phyloP scores from a whole-genome alignment of 2,797 vertebrate genomes.

The Anableps anableps region DNA sequence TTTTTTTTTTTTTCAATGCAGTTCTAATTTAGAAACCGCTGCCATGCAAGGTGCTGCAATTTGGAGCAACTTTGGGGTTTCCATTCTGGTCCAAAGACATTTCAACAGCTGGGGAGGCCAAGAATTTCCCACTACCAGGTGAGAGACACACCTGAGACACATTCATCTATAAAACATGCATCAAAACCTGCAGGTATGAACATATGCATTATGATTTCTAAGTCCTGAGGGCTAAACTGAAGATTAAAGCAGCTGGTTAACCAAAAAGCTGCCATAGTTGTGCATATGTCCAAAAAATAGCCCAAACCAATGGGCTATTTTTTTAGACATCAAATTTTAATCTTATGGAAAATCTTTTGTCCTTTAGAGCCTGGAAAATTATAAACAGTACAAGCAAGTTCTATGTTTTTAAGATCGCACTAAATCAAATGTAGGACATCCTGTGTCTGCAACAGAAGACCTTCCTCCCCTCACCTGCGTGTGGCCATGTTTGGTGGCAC shows the following conservation, averaged over 20 bases:
- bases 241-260: not conserved
- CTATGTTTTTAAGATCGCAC: not conserved
- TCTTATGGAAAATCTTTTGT: too few relatives aligned
- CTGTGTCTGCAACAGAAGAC: not conserved
- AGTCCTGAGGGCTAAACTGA: not conserved
- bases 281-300: not conserved
- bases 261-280: not conserved
- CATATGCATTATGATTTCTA: not conserved
- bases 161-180: not conserved
- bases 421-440: not conserved
- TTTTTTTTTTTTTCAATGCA: not conserved
- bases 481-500: conserved; percentile 92
- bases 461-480: conserved; percentile 86
- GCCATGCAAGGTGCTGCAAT: not conserved
- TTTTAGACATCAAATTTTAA: not conserved
- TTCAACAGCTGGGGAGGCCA: not conserved
- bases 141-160: not conserved
- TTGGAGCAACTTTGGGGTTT: not conserved
- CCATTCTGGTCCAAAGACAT: not conserved
- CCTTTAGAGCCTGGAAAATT: not conserved
- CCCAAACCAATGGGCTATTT: too few relatives aligned
- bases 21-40: not conserved
- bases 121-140: not conserved
- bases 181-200: not conserved
- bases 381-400: not conserved